These are phyloP conservation scores for Caenorhabditis japonica DNA, from an alignment of 2,888 invertebrate species.

Conservation along the genomic window DNA sequence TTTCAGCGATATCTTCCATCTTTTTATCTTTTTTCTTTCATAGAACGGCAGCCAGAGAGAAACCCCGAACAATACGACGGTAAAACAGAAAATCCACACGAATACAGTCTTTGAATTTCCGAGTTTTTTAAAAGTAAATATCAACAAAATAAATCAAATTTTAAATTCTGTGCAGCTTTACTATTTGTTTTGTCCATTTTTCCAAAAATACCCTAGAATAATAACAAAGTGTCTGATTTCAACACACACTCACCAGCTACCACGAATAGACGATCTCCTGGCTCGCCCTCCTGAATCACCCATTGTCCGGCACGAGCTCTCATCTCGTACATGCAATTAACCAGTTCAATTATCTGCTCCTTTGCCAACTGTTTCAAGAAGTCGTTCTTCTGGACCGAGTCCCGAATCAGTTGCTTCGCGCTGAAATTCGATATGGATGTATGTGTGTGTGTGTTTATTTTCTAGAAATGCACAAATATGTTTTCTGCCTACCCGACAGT, in stretches of 20 bases:
- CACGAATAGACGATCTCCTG: constrained; percentile 85
- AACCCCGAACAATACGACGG: too few species aligned
- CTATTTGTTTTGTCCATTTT: too few species aligned
- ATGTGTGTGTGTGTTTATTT: background rate
- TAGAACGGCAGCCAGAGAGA: too few species aligned
- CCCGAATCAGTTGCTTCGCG: constrained; percentile 80
- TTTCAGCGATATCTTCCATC: too few species aligned
- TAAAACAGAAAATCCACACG: too few species aligned
- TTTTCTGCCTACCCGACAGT: constrained; percentile 65
- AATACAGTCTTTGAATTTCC: too few species aligned
- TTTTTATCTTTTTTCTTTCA: too few species aligned
- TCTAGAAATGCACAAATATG: background rate
- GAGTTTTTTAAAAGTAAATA: too few species aligned
- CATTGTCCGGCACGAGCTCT: constrained; percentile 78
- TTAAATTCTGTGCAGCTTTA: too few species aligned
- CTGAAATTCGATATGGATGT: constrained; percentile 71
- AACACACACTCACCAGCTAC: constrained; percentile 65
- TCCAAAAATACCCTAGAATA: too few species aligned
- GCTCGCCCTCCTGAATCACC: constrained; percentile 80
- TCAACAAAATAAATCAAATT: too few species aligned
- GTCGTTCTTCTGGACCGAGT: constrained; percentile 80
- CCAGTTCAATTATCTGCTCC: constrained; percentile 79
- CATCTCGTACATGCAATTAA: constrained; percentile 80
- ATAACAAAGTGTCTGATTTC: background rate
- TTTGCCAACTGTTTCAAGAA: constrained; percentile 80